These are phyloP conservation scores for Bimastos eiseni DNA, from an alignment of 2,888 invertebrate species.

Conservation along the genomic window DNA sequence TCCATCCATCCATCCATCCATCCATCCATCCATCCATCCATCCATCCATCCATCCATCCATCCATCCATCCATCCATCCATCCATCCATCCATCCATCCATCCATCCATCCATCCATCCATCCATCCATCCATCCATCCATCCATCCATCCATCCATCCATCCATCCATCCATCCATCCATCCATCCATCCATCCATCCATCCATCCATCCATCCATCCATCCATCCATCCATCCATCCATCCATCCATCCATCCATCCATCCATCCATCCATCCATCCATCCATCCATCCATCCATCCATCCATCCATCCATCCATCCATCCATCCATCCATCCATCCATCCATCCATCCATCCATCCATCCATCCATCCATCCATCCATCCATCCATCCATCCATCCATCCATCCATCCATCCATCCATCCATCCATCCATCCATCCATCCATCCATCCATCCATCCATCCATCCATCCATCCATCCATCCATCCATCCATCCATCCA, in stretches of 20 bases:
- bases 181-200: constrained; percentile 8
- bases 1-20: no score
- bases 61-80: neutral
- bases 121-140: no score
- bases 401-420: neutral
- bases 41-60: neutral
- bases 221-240: neutral
- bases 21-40: no score
- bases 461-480: neutral
- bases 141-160: neutral
- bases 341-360: neutral
- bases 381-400: constrained; percentile 8
- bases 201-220: neutral
- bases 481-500: neutral
- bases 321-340: no score
- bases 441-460: neutral
- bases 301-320: neutral
- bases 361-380: neutral
- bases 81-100: neutral
- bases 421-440: neutral
- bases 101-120: neutral
- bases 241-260: neutral
- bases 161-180: neutral
- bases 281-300: neutral
- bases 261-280: neutral